Base-by-base conservation (phyloP, 2,888 invertebrate genomes). In the Ariolimax columbianus region DNA sequence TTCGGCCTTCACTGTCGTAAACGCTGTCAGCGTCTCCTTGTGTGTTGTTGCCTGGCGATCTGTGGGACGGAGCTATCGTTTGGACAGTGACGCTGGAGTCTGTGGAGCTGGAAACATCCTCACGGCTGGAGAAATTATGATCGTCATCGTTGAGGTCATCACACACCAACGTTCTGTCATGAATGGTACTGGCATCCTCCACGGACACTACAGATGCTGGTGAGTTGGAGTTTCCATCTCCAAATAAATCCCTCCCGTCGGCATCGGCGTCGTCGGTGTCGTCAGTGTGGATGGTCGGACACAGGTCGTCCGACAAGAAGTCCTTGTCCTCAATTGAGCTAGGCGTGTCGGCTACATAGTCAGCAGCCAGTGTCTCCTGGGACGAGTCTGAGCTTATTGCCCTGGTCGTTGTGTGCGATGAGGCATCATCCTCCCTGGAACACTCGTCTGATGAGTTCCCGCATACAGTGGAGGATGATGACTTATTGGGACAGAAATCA, bases 361-460 rank as follows among this genome's bases (percentile, higher is more conserved):
- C 84, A 23, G 84, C 78, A 11, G 80, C 80, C n/a, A 85, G n/a
- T 1, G 85, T 85, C 36, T 85, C 85, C 68, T 85, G 85, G 9
- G 80, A 81, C 0, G 85, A 85, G 59, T 85, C 85, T 0, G 85
- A 85, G 70, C 85, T 85, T 47, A 77, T 68, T 11, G 85, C 85
- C 43, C 81, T 80, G 81, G 80, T 75, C 23, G 85, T 85, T 26
- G 75, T 51, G n/a, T 55, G 81, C 19, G 85, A 85, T 1, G 80
- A 81, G 17, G 73, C 68, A 55, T 85, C 85, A 38, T 85, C 85
- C 33, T 85, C 81, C 11, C 81, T 63, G n/a, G 85, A 85, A 47
- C 80, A 85, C 36, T 85, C 85, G 51, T 85, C 85, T 0, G 85
- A 85, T 11, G 85, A 85, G 33, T 68, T 85, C 14, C 85, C 85